These are phyloP conservation scores for Mormyrops boulengeri DNA, from an alignment of 2,797 vertebrate genomes.

Conservation along the genomic window DNA sequence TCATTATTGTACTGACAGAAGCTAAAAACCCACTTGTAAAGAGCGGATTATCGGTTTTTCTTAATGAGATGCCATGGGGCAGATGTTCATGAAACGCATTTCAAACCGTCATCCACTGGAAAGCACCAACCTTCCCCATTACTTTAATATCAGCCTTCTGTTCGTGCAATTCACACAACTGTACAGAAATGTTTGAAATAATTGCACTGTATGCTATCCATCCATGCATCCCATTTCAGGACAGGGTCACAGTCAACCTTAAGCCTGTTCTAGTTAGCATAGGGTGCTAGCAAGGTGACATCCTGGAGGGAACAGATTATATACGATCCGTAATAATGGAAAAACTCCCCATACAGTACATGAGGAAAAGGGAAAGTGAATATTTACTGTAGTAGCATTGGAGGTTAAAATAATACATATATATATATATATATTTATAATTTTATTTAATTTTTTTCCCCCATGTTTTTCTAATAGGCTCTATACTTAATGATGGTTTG, in stretches of 20 bases:
- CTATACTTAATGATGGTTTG: neutral
- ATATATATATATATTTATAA: too few species aligned
- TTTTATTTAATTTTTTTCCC: neutral
- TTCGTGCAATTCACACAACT: neutral
- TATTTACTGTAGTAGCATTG: neutral
- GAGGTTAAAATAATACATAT: neutral
- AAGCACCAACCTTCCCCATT: neutral
- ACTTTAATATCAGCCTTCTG: neutral
- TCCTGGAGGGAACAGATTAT: neutral
- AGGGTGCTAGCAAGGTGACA: neutral
- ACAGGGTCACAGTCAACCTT: neutral
- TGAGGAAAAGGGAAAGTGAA: neutral
- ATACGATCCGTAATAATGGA: neutral
- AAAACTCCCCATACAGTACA: neutral
- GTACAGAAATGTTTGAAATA: neutral
- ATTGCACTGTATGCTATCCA: neutral
- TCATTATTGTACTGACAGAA: conserved; percentile 4
- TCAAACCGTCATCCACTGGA: neutral
- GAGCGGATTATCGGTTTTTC: neutral
- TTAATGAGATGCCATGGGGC: neutral
- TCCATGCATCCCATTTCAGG: neutral
- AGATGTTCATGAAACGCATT: neutral
- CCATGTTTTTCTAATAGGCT: neutral
- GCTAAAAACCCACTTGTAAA: neutral
- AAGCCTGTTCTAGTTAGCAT: neutral